These are phyloP conservation scores for Palythoa grandis DNA, from an alignment of 92 coral and sea anemone species.

Conservation along the genomic window DNA sequence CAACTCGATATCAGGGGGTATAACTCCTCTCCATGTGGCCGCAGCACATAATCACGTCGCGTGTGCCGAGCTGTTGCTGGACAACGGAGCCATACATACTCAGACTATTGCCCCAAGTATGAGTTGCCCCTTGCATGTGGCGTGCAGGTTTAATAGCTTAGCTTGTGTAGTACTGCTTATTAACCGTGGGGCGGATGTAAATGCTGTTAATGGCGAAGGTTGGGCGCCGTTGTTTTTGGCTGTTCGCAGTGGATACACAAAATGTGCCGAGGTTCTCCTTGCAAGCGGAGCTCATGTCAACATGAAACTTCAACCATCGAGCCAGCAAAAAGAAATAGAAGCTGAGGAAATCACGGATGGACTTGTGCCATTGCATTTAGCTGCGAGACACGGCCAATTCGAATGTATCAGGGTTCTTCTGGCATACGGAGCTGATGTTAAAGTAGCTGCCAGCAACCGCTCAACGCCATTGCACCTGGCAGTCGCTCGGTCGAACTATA, in stretches of 20 bases:
- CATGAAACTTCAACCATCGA: constrained; percentile 42
- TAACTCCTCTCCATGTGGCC: constrained; percentile 71
- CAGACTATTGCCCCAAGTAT: constrained; percentile 56
- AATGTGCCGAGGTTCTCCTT: constrained; percentile 58
- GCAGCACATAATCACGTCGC: constrained; percentile 72
- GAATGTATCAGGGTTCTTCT: constrained; percentile 58
- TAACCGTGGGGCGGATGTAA: constrained; percentile 65
- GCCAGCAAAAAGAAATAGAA: constrained; percentile 20
- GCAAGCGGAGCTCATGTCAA: constrained; percentile 57
- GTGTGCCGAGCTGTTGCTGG: constrained; percentile 68
- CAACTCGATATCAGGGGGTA: constrained; percentile 64
- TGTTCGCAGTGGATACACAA: constrained; percentile 59
- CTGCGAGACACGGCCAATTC: constrained; percentile 70
- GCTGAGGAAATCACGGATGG: constrained; percentile 54
- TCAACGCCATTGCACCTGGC: constrained; percentile 62
- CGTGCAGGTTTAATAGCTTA: constrained; percentile 66
- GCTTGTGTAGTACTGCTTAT: constrained; percentile 68
- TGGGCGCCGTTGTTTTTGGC: constrained; percentile 76
- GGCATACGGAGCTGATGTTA: constrained; percentile 53
- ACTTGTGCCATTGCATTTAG: constrained; percentile 66
- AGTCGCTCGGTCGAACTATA: constrained; percentile 40
- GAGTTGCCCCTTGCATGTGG: constrained; percentile 68
- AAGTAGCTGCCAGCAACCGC: constrained; percentile 39
- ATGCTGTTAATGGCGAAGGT: constrained; percentile 66
- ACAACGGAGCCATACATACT: constrained; percentile 58